phyloP scores from a whole-genome alignment of 30 jellyfish, hydroid and myxozoan species.

The Mastigias papua region DNA sequence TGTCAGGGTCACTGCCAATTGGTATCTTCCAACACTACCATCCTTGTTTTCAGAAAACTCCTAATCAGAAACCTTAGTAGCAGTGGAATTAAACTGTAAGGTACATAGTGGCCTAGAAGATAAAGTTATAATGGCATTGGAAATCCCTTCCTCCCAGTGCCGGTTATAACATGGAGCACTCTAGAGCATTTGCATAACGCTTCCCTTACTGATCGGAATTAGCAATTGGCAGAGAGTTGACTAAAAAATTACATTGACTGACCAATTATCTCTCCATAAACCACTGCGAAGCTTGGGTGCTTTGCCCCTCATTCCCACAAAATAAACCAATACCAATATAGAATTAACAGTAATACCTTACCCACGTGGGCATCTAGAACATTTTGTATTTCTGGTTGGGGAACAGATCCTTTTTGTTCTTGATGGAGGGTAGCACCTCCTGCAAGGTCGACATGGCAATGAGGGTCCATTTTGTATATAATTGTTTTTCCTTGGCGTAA shows the following conservation, averaged over 20 bases:
- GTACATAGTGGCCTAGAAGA: no score
- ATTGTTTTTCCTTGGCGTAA: not conserved
- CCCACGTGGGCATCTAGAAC: constrained; percentile 69
- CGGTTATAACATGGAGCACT: no score
- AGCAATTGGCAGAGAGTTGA: not conserved
- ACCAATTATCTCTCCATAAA: not conserved
- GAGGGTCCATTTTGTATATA: constrained; percentile 13
- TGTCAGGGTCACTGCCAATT: no score
- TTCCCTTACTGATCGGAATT: not conserved
- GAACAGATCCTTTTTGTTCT: constrained; percentile 29
- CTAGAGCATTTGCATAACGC: not conserved
- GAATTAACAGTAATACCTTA: not conserved
- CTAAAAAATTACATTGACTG: not conserved
- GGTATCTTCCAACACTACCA: no score
- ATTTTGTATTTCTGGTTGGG: constrained; percentile 28
- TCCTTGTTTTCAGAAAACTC: no score
- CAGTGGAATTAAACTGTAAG: no score
- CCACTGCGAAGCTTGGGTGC: not conserved
- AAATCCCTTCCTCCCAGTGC: no score
- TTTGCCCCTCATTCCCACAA: not conserved
- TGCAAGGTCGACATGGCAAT: constrained; percentile 38
- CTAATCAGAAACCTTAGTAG: no score
- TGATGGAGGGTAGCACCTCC: constrained; percentile 47
- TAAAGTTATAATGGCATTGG: no score
- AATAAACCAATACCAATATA: not conserved